These are phyloP conservation scores for Pristionchus pacificus DNA, from an alignment of 1,140 invertebrate genomes.

Conservation along the genomic window DNA sequence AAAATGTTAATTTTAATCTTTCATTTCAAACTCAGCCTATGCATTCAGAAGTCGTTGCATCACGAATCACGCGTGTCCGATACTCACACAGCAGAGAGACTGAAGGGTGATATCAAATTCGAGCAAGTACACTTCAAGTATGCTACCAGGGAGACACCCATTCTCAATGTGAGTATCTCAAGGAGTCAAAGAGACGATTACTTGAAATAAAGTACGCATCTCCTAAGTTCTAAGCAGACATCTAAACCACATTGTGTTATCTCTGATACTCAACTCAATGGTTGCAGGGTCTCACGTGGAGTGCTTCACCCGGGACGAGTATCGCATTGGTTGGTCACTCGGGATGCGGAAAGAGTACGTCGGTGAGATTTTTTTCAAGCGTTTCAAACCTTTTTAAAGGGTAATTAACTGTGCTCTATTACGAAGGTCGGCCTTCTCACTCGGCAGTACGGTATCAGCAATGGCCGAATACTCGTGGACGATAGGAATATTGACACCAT, in stretches of 20 bases:
- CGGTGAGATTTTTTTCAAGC: neutral
- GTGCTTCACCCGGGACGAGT: neutral
- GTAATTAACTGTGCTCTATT: neutral
- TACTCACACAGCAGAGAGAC: neutral
- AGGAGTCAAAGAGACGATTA: neutral
- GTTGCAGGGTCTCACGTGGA: neutral
- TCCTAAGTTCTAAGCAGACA: too few species aligned
- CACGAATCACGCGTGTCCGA: too few species aligned
- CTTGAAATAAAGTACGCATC: too few species aligned
- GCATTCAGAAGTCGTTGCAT: neutral
- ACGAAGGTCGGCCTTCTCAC: neutral
- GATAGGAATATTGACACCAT: neutral
- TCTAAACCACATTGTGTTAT: too few species aligned
- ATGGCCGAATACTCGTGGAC: neutral
- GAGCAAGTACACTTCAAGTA: neutral
- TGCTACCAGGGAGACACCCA: neutral
- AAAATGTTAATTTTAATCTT: too few species aligned
- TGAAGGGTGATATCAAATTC: neutral
- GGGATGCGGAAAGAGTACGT: neutral
- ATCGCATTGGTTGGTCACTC: neutral
- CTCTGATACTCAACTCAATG: neutral
- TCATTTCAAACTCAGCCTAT: too few species aligned
- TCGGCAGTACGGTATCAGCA: neutral
- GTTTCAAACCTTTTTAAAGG: neutral
- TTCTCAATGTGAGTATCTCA: neutral